Percentiles rank a stretch among this genome's conserved stretches.
Evolutionary conservation across 2,888 invertebrate species (phyloP).

Genomic region (Linnaemya vulpina): DNA sequence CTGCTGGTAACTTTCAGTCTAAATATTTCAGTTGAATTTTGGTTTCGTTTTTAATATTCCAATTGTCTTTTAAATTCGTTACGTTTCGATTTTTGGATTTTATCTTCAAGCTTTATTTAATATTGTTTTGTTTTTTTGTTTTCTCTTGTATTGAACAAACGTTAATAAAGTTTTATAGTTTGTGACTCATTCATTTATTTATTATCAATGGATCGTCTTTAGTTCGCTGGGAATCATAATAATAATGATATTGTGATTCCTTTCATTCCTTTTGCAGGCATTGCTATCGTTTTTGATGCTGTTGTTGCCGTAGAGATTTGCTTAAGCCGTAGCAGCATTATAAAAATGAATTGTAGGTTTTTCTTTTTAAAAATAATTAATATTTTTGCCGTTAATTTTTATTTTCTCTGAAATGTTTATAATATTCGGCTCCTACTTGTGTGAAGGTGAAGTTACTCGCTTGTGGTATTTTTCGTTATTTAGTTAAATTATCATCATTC

Average conservation of each 20-base stretch:
- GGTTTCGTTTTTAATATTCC: slow-evolving; percentile 27
- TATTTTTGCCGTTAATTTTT: slow-evolving; percentile 38
- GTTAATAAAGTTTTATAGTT: slow-evolving; percentile 56
- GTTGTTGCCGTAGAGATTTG: slow-evolving; percentile 37
- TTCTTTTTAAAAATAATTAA: slow-evolving; percentile 17
- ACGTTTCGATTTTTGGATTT: slow-evolving; percentile 15
- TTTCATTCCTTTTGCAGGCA: slow-evolving; percentile 46
- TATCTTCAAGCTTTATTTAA: slow-evolving; percentile 35
- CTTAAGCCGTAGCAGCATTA: slow-evolving; percentile 59
- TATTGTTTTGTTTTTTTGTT: slow-evolving; percentile 40
- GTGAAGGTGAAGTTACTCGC: slow-evolving; percentile 51
- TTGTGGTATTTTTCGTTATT: slow-evolving; percentile 30
- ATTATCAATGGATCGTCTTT: slow-evolving; percentile 41
- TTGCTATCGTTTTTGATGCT: slow-evolving; percentile 24
- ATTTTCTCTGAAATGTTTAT: slow-evolving; percentile 33
- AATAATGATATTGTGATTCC: slow-evolving; percentile 34
- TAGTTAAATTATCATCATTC: background rate
- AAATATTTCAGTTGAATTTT: slow-evolving; percentile 55
- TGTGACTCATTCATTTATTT: slow-evolving; percentile 59
- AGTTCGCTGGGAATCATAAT: slow-evolving; percentile 60
- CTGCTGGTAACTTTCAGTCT: slow-evolving; percentile 53
- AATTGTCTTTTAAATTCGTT: slow-evolving; percentile 36
- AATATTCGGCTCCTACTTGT: slow-evolving; percentile 38
- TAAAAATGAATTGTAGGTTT: slow-evolving; percentile 22
- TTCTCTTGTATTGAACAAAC: slow-evolving; percentile 44